Evolutionary conservation across 2,113 vertebrate species (phyloP), one percentile per base, ranked within the genome.

Genomic region (Tympanuchus pallidicinctus): DNA sequence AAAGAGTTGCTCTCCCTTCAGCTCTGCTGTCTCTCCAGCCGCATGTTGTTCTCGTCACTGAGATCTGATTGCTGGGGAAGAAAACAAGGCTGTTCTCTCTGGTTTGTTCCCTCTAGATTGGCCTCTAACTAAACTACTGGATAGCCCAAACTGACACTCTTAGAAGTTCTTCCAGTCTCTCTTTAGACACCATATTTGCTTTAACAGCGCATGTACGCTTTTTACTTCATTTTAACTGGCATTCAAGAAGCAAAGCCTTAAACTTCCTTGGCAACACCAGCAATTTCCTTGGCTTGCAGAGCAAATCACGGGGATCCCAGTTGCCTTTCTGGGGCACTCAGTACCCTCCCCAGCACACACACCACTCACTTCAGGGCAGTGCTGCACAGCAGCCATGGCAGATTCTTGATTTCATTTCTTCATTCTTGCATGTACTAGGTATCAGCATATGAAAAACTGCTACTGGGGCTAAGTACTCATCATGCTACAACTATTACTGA

Each of bases 311-410:
- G 48, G 32, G 18, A 88, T 52, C 9, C 50, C 69, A 80, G 47
- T 48, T 70, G 75, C 1, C 4, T 11, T 57, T 85, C 85, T 30
- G 43, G 70, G 76, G 52, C 27, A 77, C 20, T 22, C 12, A 73
- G 75, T 30, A 40, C 54, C 67, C 43, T 94, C 40, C 32, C n/a
- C 0, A 0, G 28, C 67, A 61, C 0, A 0, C 8, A 4, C 8
- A 66, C 3, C 3, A 91, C 50, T 18, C 65, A 67, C 43, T 90
- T 81, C 80, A 88, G 36, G 10, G 50, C 47, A 90, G 45, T 0
- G 0, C 6, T 86, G 47, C 77, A 92, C 80, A 92, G 90, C 54
- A 79, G 59, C 34, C 61, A 64, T 7, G 13, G 45, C 59, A 79
- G 80, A 69, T 34, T 48, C 82, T 81, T 52, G 7, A 7, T 65